Conservation (phyloP, 2,797 vertebrate species). For the Siniperca obscura region DNA sequence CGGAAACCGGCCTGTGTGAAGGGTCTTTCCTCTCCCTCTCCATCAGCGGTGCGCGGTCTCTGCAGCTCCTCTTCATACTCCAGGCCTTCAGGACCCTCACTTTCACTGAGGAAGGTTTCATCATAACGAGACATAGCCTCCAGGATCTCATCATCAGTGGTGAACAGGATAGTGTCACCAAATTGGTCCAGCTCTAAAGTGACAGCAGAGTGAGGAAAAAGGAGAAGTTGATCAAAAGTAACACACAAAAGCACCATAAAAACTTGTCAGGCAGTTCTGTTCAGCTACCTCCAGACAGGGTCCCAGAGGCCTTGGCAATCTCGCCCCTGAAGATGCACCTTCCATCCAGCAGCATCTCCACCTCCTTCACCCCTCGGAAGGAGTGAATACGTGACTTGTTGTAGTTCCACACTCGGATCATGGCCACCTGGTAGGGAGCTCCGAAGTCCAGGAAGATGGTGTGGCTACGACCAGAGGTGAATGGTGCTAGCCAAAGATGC, state of each 20-base stretch:
- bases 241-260: not conserved
- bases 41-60: conserved; percentile 92
- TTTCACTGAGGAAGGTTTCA: conserved; percentile 86
- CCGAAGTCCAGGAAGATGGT: conserved; percentile 89
- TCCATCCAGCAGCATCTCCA: conserved; percentile 90
- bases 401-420: conserved; percentile 99
- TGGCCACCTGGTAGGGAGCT: conserved; percentile 88
- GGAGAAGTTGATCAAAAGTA: not conserved
- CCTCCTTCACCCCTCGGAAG: conserved; percentile 93
- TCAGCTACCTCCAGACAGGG: conserved; percentile 91
- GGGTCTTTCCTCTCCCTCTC: conserved; percentile 91
- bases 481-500: conserved; percentile 97
- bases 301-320: conserved; percentile 96
- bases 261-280: not conserved
- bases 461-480: conserved; percentile 90
- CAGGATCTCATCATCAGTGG: conserved; percentile 94
- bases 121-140: conserved; percentile 94
- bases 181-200: conserved; percentile 93
- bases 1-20: conserved; percentile 91
- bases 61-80: conserved; percentile 87
- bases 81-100: conserved; percentile 73
- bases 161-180: conserved; percentile 97
- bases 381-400: conserved; percentile 99
- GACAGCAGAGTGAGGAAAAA: not conserved
- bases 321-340: conserved; percentile 94